phyloP scores from a whole-genome alignment of 2,113 vertebrate species.

The Oryzias woworae region DNA sequence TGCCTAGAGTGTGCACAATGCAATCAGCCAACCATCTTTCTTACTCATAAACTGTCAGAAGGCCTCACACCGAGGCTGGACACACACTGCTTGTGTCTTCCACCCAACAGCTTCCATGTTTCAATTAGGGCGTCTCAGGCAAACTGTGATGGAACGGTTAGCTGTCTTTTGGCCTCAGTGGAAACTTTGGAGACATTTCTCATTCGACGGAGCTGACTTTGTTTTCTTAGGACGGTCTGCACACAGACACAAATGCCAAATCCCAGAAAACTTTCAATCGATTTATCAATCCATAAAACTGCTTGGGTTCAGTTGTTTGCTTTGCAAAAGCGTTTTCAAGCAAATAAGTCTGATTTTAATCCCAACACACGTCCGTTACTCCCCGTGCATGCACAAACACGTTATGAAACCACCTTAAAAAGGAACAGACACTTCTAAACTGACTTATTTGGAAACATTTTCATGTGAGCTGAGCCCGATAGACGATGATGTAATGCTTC shows the following conservation, averaged over 20 bases:
- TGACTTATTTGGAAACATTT: slow-evolving; percentile 20
- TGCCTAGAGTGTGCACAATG: slow-evolving; percentile 58
- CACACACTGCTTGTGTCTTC: slow-evolving; percentile 17
- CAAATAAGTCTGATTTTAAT: background rate
- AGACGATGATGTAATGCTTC: slow-evolving; percentile 53
- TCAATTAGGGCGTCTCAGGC: slow-evolving; percentile 12
- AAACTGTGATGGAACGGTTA: background rate
- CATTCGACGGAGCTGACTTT: background rate
- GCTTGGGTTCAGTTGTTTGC: no score
- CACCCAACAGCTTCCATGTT: slow-evolving; percentile 6
- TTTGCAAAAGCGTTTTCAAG: no score
- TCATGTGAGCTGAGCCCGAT: slow-evolving; percentile 15
- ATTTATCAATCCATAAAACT: background rate
- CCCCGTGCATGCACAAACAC: no score
- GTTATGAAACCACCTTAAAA: background rate
- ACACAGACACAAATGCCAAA: background rate
- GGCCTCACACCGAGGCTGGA: slow-evolving; percentile 54
- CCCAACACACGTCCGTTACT: background rate
- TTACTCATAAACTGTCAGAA: slow-evolving; percentile 64
- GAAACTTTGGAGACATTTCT: background rate
- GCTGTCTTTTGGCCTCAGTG: background rate
- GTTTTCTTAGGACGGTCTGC: background rate
- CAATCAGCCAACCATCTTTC: slow-evolving; percentile 64
- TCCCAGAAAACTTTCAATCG: background rate
- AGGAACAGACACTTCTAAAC: slow-evolving; percentile 5